Evolutionary conservation across 2,797 vertebrate species (phyloP), one percentile per base, ranked within the genome.

Genomic region (Onychomys torridus): DNA sequence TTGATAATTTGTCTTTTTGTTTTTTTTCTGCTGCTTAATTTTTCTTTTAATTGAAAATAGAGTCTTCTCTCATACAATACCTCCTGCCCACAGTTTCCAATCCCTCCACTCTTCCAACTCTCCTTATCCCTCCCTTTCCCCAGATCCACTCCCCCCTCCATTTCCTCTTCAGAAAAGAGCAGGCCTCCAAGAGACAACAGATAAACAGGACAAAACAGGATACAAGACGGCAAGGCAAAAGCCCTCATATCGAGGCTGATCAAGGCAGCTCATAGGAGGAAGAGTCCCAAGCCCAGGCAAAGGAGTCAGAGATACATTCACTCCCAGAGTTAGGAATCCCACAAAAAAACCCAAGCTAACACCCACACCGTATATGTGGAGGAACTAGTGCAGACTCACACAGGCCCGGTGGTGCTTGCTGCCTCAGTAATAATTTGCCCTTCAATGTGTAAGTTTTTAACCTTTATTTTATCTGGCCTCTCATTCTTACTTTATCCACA

Each of bases 381-480:
- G 79, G 57, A 83, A 14, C 25, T 83, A 16, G 57, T 63, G 4
- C 81, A 59, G n/a, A 59, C 34, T 25, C n/a, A 9, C 29, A 8
- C 37, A 32, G 57, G 27, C 25, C 27, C 14, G 6, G n/a, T 11
- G 6, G n/a, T 11, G 37, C 57, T 83, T 43, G 14, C 34, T 27
- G 5, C 57, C 6, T 43, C 14, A 9, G 37, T 83, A 27, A 83
- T 43, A 32, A 63, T 27, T 43, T 43, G 4, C 25, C 57, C 95
- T 96, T 94, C 9, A 55, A 96, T 83, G 85, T 73, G 67, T 95
- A 95, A 63, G 32, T 76, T 93, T 23, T 37, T 76, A 79, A 61
- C 34, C 4, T 10, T 79, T 40, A 76, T 82, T 27, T 89, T 88
- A 87, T 81, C 89, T 12, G 46, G 43, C 1, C 21, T 95, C 16